These are phyloP conservation scores for Gymnarchus niloticus DNA, from an alignment of 2,113 vertebrate species.

Conservation along the genomic window DNA sequence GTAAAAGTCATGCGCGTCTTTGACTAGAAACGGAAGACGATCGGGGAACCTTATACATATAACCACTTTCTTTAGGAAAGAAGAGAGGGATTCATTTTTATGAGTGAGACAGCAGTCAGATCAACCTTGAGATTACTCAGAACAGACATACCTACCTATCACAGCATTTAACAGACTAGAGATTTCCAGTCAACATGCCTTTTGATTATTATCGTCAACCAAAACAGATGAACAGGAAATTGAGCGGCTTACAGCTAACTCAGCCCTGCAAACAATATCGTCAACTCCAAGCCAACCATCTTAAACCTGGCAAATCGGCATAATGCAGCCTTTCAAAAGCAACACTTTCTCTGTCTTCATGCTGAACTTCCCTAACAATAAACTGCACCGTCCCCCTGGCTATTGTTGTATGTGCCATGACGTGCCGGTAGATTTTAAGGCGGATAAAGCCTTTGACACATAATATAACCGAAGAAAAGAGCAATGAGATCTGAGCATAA, in stretches of 20 bases:
- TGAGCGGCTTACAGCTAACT: not conserved
- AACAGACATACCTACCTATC: not conserved
- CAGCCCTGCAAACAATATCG: not conserved
- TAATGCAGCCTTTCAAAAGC: not conserved
- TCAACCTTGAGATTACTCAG: too few species aligned
- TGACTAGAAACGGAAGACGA: not conserved
- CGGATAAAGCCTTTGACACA: not conserved
- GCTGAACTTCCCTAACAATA: not conserved
- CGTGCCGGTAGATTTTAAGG: not conserved
- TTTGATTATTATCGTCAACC: conserved; percentile 1
- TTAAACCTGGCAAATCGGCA: not conserved
- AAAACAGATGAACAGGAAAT: not conserved
- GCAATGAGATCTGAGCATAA: not conserved
- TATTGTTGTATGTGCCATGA: not conserved
- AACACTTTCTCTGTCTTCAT: not conserved
- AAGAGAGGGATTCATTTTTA: not conserved
- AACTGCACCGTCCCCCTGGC: not conserved
- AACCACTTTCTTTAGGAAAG: not conserved
- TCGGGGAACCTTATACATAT: not conserved
- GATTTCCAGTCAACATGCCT: not conserved
- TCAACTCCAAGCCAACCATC: not conserved
- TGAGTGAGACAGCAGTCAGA: not conserved
- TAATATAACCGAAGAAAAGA: not conserved
- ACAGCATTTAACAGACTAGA: not conserved
- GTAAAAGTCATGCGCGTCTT: not conserved